A percentile compares a stretch with the other conserved stretches of the same genome.
Evolutionary conservation across 1,140 invertebrate genomes (phyloP).

Genomic region (Ceratina australensis): DNA sequence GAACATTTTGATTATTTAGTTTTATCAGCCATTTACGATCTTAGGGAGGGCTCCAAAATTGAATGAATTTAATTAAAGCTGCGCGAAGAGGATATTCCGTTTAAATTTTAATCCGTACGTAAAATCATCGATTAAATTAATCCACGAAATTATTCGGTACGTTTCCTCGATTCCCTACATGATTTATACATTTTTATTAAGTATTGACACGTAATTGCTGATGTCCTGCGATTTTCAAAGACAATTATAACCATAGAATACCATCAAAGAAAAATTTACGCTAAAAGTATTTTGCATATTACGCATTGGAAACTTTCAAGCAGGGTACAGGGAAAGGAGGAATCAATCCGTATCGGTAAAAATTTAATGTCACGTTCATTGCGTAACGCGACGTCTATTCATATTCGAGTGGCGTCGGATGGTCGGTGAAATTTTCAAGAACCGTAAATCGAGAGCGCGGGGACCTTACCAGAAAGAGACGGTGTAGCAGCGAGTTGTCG

Average conservation of each 20-base stretch:
- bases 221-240: too few relatives aligned
- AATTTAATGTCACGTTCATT: not conserved
- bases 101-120: not conserved
- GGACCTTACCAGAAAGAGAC: constrained; percentile 9
- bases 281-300: too few relatives aligned
- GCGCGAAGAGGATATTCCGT: not conserved
- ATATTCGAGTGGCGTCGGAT: not conserved
- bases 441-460: constrained; percentile 49
- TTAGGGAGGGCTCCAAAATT: not conserved
- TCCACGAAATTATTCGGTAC: not conserved
- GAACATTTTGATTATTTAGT: constrained; percentile 1
- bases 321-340: too few relatives aligned
- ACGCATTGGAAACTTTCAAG: too few relatives aligned
- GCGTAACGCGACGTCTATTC: too few relatives aligned
- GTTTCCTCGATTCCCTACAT: not conserved
- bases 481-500: not conserved
- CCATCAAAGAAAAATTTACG: too few relatives aligned
- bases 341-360: not conserved
- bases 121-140: constrained; percentile 8
- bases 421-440: constrained; percentile 49
- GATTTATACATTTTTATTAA: not conserved
- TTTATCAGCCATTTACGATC: not conserved
- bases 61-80: not conserved
- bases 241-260: too few relatives aligned
- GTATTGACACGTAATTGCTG: not conserved